Conservation (phyloP, 2,797 vertebrate species). For the Graptemys geographica region DNA sequence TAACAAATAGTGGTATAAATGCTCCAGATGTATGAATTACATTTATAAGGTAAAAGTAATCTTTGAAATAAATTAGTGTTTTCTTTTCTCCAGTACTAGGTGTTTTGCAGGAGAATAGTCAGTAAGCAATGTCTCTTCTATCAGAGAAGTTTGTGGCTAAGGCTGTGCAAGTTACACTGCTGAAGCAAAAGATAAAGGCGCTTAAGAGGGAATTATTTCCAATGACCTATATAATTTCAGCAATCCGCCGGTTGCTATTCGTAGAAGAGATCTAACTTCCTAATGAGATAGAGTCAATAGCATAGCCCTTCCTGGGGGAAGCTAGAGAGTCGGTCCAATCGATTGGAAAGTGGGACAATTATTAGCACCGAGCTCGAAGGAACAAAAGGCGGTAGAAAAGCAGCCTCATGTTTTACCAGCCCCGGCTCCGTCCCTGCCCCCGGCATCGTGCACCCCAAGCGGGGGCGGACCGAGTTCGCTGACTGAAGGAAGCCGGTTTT, state of each 20-base stretch:
- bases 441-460: neutral
- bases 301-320: constrained; percentile 8
- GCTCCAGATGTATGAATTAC: neutral
- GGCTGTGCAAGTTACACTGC: constrained; percentile 23
- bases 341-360: neutral
- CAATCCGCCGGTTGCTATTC: constrained; percentile 35
- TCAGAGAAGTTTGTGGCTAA: neutral
- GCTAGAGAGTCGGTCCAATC: neutral
- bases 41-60: accelerated
- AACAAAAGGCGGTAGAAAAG: neutral
- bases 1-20: accelerated
- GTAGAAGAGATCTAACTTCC: constrained; percentile 44
- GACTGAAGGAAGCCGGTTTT: neutral
- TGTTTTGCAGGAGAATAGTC: neutral
- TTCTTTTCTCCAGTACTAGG: neutral
- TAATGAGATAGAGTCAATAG: constrained; percentile 37
- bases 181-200: constrained; percentile 69
- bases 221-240: constrained; percentile 80
- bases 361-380: neutral
- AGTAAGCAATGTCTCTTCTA: neutral
- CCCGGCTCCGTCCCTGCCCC: neutral
- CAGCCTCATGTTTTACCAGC: neutral
- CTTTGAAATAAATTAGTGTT: neutral
- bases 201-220: constrained; percentile 81
- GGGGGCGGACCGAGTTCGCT: neutral